Base-by-base conservation (phyloP, 2,888 invertebrate genomes). In the Drepana falcataria region DNA sequence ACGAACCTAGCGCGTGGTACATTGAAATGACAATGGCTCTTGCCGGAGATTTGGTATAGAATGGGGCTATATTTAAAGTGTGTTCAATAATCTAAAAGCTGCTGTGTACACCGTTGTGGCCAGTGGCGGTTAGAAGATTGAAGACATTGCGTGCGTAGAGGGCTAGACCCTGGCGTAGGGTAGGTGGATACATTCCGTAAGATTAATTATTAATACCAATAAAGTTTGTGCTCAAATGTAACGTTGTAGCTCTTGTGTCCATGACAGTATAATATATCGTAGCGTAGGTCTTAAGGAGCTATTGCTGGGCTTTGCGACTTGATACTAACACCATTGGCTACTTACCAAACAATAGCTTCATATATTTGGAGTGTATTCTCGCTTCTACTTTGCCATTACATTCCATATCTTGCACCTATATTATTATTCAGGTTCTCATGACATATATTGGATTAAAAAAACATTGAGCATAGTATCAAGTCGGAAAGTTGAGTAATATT, bases 161-260 rank as follows among this genome's bases (percentile, higher is more conserved):
- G 41, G 7, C 2, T 41, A 41, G 6, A 6, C 41, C 41, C 6
- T 41, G 4, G 7, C 7, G 41, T 41, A 41, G 41, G 2, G 34
- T 40, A 40, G 9, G 40, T 56, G 49, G 53, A 52, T 53, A 58
- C 60, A 63, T 60, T 64, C 64, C 64, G 54, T 9, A 44, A 4
- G 44, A 9, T 6, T 44, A 9, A 9, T 41, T 4, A 55, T 55
- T 47, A 57, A 4, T 4, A 3, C 5, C 54, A 51, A 54, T 55
- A 47, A 51, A 51, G 52, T 59, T 57, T 65, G 67, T 73, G 77
- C 77, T 77, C 77, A 77, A 77, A 75, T 71, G 65, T 21, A 21
- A 21, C 21, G 21, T 21, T 21, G 21, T 69, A 58, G 65, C 59
- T 64, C 59, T 59, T 68, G 63, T 65, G 66, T 68, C 68, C 73